Base-by-base conservation (phyloP, 2,797 vertebrate species). In the Cryptoblepharus egeriae region DNA sequence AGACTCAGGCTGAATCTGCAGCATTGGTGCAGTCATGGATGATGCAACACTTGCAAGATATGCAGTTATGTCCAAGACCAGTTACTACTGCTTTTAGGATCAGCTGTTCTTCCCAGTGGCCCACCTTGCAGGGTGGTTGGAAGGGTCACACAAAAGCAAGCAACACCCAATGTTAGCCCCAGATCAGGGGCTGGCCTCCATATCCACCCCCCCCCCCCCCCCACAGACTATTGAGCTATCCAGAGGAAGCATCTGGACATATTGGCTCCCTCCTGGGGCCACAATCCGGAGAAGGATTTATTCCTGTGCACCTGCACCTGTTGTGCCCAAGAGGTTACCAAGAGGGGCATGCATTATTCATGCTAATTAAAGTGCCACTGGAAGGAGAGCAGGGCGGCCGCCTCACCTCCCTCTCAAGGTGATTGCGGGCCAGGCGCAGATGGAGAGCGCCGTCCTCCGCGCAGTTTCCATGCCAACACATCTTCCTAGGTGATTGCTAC, bases 311-410 rank as follows among this genome's bases (percentile, higher is more conserved):
- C 42, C 70, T 22, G 9, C 42, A 60, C 35, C 28, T 9, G 8
- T 11, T 2, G 18, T 60, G 64, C 30, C 30, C 57, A 70, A 58
- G 84, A 77, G 55, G 73, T 71, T 77, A 80, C 82, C 45, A 22
- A 73, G 77, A 83, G 72, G 67, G 18, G 42, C 16, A 88, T 88
- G 80, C 81, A 89, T 89, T 79, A 86, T 87, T 86, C 60, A 78
- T 2, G 0, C 60, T 67, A 35, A 49, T 35, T 70, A 15, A 78
- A 35, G 26, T 16, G 26, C 22, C 10, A 30, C 58, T 49, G 79
- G 15, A 73, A 55, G 49, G 10, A 20, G 24, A 10, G 30, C 12
- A 9, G 22, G 20, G 45, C n/a, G n/a, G 39, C 30, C 4, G 58
- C 61, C 49, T 28, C 18, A 22, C 61, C 30, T 60, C 76, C n/a